These are phyloP conservation scores for Drosophila fungiperda DNA, from an alignment of 2,888 invertebrate species.

Conservation along the genomic window DNA sequence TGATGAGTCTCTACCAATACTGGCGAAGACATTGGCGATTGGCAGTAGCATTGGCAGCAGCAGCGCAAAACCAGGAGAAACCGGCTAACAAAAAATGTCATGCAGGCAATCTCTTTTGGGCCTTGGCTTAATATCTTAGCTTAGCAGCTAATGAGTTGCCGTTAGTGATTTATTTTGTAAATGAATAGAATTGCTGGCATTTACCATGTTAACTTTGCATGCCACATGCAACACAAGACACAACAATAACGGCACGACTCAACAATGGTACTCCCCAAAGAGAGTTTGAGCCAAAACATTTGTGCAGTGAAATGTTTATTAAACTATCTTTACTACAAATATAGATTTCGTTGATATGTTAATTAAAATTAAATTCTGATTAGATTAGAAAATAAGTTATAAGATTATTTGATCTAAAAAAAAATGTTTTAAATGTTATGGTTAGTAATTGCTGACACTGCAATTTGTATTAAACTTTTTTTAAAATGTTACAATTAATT, in stretches of 20 bases:
- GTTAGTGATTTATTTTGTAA: slow-evolving; percentile 80
- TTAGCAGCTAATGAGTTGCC: slow-evolving; percentile 82
- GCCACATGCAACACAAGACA: slow-evolving; percentile 73
- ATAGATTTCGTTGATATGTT: neutral
- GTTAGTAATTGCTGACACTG: neutral
- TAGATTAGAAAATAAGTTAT: neutral
- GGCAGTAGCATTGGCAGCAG: neutral
- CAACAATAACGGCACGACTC: slow-evolving; percentile 24
- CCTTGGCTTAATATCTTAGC: slow-evolving; percentile 69
- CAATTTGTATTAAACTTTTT: neutral
- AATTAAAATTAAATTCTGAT: neutral
- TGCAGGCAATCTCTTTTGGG: slow-evolving; percentile 67
- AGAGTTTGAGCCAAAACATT: neutral
- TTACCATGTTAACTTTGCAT: slow-evolving; percentile 71
- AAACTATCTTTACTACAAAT: neutral
- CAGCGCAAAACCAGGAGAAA: slow-evolving; percentile 39
- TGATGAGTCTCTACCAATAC: slow-evolving; percentile 36
- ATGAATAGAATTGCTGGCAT: slow-evolving; percentile 77
- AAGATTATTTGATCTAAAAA: neutral
- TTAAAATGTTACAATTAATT: neutral
- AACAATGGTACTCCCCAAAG: slow-evolving; percentile 5
- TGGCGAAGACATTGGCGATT: slow-evolving; percentile 12
- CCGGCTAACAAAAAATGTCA: slow-evolving; percentile 57
- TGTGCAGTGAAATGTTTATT: neutral
- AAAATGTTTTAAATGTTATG: neutral